A percentile compares a stretch with the other conserved stretches of the same genome.
Evolutionary conservation across 2,113 vertebrate genomes (phyloP).

Genomic region (Scomber japonicus): DNA sequence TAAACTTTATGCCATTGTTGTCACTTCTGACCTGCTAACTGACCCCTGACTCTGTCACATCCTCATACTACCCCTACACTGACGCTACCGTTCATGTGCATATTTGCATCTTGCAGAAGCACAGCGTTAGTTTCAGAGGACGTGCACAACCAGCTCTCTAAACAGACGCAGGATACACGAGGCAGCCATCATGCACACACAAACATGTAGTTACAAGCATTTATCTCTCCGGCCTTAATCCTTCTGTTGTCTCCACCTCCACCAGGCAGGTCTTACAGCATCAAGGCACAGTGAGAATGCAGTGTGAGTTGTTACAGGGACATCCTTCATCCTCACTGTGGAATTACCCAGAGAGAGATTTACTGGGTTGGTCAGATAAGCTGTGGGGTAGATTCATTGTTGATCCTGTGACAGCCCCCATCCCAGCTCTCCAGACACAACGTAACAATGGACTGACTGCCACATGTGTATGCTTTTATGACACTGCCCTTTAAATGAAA

Average conservation of each 20-base stretch:
- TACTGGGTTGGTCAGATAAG: conserved; percentile 68
- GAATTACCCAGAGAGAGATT: conserved; percentile 64
- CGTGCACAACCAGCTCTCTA: too few relatives aligned
- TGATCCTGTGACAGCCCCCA: conserved; percentile 43
- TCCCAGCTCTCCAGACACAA: conserved; percentile 38
- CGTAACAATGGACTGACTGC: conserved; percentile 25
- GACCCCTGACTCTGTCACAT: too few relatives aligned
- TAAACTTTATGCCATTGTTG: too few relatives aligned
- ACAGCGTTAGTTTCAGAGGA: too few relatives aligned
- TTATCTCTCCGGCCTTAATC: not conserved
- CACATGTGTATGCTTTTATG: conserved; percentile 11
- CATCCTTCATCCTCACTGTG: conserved; percentile 48
- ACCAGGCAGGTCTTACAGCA: conserved; percentile 6
- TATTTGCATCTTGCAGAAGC: too few relatives aligned
- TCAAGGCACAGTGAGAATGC: conserved; percentile 16
- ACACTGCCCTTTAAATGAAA: conserved; percentile 27
- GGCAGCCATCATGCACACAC: too few relatives aligned
- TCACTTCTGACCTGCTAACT: too few relatives aligned
- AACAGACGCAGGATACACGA: too few relatives aligned
- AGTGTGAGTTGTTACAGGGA: conserved; percentile 28
- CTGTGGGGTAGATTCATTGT: conserved; percentile 60
- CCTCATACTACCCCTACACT: too few relatives aligned
- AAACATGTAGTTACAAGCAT: too few relatives aligned
- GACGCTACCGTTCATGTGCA: too few relatives aligned
- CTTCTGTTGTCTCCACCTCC: conserved; percentile 44